These are phyloP conservation scores for Apis dorsata DNA, from an alignment of 1,140 invertebrate genomes.

Conservation along the genomic window DNA sequence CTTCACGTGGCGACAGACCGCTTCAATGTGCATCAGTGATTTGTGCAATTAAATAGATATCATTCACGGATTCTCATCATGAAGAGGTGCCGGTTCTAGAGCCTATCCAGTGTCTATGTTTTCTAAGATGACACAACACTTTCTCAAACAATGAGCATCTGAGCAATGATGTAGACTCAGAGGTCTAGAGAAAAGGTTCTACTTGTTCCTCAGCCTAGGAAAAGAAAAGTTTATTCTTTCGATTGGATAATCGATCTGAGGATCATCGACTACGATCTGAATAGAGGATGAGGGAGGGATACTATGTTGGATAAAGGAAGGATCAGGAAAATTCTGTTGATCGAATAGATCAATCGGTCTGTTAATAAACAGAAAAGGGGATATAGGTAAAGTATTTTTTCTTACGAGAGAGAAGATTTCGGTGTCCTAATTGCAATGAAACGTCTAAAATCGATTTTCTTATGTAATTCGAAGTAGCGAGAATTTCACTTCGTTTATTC, in stretches of 20 bases:
- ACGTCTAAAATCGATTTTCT: not conserved
- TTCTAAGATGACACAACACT: too few species aligned
- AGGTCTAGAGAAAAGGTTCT: not conserved
- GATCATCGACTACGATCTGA: not conserved
- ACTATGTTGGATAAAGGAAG: not conserved
- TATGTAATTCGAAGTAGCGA: too few species aligned
- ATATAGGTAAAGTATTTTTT: not conserved
- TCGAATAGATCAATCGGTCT: too few species aligned
- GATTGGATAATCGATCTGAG: too few species aligned
- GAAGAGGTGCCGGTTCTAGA: too few species aligned
- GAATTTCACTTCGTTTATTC: not conserved
- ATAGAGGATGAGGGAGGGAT: not conserved
- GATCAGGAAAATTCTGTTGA: not conserved
- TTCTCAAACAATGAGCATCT: not conserved
- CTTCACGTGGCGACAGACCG: not conserved
- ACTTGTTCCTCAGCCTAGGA: too few species aligned
- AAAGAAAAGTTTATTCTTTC: too few species aligned
- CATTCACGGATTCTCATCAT: too few species aligned
- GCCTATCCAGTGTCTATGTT: too few species aligned
- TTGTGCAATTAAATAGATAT: fast-evolving
- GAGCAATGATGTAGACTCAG: not conserved
- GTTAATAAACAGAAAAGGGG: not conserved
- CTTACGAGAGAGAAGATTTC: not conserved
- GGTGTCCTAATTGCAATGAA: not conserved
- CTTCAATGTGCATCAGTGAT: not conserved